Percentiles rank a stretch among this genome's conserved stretches.
phyloP scores from a whole-genome alignment of 2,113 vertebrate genomes.

The Mixornis gularis region DNA sequence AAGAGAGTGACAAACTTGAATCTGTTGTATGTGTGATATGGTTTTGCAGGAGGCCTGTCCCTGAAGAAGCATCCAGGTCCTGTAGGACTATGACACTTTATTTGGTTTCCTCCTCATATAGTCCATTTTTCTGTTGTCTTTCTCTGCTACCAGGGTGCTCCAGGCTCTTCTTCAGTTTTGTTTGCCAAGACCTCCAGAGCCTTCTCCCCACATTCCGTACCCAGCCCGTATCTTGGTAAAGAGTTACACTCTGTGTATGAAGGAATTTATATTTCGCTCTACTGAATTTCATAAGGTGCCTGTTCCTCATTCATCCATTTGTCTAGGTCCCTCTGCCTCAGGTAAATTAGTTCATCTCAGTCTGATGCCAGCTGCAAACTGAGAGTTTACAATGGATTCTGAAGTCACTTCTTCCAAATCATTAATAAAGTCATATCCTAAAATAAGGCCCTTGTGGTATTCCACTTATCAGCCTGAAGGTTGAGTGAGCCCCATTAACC shows the following conservation, averaged over 20 bases:
- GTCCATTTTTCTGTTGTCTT: not conserved
- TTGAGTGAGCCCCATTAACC: not conserved
- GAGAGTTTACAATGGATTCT: not conserved
- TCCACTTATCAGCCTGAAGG: not conserved
- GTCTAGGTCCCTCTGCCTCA: not conserved
- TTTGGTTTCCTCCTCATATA: not conserved
- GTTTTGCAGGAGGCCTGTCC: not conserved
- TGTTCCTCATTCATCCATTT: not conserved
- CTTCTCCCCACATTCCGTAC: not conserved
- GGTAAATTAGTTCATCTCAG: not conserved
- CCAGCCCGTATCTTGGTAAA: not conserved
- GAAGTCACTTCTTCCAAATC: not conserved
- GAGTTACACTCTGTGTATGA: not conserved
- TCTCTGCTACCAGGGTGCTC: not conserved
- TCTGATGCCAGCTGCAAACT: not conserved
- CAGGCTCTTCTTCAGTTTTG: not conserved
- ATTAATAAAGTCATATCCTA: not conserved
- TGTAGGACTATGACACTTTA: not conserved
- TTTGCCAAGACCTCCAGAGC: not conserved
- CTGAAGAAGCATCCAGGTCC: not conserved
- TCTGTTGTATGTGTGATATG: rapidly evolving
- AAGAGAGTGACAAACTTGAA: not conserved
- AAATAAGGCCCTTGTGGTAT: not conserved
- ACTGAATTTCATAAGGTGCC: not conserved
- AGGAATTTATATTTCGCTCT: not conserved